Conservation (phyloP, 1,140 invertebrate genomes). For the Periplaneta americana region DNA sequence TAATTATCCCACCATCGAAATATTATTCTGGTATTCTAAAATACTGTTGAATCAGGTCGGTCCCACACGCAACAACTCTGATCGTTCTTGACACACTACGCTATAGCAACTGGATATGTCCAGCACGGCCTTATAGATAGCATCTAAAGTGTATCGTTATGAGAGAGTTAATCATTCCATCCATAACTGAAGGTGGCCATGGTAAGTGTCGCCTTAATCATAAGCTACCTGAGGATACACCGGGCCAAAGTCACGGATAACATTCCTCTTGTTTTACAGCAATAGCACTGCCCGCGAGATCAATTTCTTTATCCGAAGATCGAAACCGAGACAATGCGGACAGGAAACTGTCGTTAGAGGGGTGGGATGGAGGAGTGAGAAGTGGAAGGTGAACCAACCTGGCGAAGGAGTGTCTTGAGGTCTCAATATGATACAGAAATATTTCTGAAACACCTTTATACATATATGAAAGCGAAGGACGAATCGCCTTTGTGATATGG, state of each 20-base stretch:
- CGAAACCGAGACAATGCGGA: not conserved
- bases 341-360: not conserved
- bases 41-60: not conserved
- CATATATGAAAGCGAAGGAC: not conserved
- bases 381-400: not conserved
- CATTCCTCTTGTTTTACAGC: not conserved
- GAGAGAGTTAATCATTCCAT: not conserved
- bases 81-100: not conserved
- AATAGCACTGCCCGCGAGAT: not conserved
- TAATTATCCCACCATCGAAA: no score
- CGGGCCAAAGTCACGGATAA: not conserved
- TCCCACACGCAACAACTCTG: not conserved
- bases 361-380: not conserved
- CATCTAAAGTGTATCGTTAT: not conserved
- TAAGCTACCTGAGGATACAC: not conserved
- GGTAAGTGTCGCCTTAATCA: not conserved
- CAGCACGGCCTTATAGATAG: not conserved
- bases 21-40: no score
- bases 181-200: not conserved
- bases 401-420: not conserved
- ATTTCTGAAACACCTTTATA: not conserved
- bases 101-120: not conserved
- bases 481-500: not conserved
- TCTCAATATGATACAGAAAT: not conserved
- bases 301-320: not conserved